phyloP scores from a whole-genome alignment of 2,113 vertebrate species.

The Psittacara wagleri region DNA sequence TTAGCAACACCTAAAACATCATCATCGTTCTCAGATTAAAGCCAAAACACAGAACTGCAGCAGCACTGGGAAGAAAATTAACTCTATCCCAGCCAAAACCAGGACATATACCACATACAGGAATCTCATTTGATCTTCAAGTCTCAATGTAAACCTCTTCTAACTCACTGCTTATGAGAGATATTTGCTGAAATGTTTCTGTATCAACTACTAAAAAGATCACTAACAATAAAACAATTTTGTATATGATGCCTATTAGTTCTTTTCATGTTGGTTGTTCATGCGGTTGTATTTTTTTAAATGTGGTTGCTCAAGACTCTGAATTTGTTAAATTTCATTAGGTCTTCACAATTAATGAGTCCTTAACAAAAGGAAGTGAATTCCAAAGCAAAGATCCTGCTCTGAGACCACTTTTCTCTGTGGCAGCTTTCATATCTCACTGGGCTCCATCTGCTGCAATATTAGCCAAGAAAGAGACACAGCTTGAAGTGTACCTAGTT shows the following conservation, averaged over 20 bases:
- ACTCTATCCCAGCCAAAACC: background rate
- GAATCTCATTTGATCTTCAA: slow-evolving; percentile 75
- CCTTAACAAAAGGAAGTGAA: background rate
- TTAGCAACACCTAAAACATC: background rate
- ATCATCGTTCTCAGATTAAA: background rate
- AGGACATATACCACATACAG: slow-evolving; percentile 47
- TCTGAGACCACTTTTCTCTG: background rate
- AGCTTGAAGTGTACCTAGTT: background rate
- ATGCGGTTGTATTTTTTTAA: background rate
- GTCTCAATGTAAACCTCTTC: slow-evolving; percentile 64
- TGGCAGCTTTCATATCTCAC: background rate
- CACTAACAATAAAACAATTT: background rate
- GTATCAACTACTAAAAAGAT: background rate
- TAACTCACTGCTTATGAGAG: background rate
- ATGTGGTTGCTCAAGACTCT: background rate
- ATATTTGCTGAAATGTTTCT: background rate
- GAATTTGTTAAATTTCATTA: background rate
- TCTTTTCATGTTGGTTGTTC: background rate
- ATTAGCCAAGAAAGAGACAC: background rate
- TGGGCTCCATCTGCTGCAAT: background rate
- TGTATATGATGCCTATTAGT: background rate
- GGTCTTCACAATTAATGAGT: background rate
- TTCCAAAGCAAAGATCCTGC: background rate
- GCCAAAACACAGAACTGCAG: background rate
- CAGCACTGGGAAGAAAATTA: background rate